Base-by-base conservation (phyloP, 2,888 invertebrate genomes). In the Dastarcus helophoroides region DNA sequence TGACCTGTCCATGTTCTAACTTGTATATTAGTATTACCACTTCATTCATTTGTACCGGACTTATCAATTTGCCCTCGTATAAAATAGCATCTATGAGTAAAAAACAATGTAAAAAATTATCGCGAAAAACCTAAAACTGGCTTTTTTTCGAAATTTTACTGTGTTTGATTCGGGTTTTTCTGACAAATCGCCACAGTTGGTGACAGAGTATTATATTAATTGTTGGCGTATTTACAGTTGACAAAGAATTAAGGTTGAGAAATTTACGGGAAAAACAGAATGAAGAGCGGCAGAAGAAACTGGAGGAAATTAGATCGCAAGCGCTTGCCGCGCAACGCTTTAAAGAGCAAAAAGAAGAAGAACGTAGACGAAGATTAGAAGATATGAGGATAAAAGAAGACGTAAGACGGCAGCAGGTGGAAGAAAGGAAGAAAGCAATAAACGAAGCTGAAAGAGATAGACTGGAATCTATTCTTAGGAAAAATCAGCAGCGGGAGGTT, bases 251-350 rank as follows among this genome's bases (percentile, higher is more conserved):
- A 60, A 73, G 79, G 63, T 68, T 79, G 51, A 71, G 75, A 58
- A 64, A 76, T 58, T 74, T 88, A 49, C 79, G 85, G 50, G 89
- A 90, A 56, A 72, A 82, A 50, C 88, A 90, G 62, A 84, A 88
- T 68, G 84, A 83, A 56, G 90, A 90, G 61, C 76, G 89, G 52
- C 79, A 85, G 55, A 79, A 79, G 57, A 83, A 86, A 63, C 69
- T 90, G 55, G 88, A 89, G 59, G 90, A 90, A 66, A 69, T 91
- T 51, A 80, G 83, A 54, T 79, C 82, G 57, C 88, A 89, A 65
- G 88, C 88, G 35, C 71, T 85, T 46, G 83, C 85, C 29, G 86
- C 88, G 54, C 88, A 89, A 66, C 78, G 79, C 54, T 86, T 85
- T 64, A 76, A 89, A 28, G 88, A 88, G 68, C 84, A 84, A 61